Conservation (phyloP, 1,140 invertebrate species). For the Orchestia grillus region DNA sequence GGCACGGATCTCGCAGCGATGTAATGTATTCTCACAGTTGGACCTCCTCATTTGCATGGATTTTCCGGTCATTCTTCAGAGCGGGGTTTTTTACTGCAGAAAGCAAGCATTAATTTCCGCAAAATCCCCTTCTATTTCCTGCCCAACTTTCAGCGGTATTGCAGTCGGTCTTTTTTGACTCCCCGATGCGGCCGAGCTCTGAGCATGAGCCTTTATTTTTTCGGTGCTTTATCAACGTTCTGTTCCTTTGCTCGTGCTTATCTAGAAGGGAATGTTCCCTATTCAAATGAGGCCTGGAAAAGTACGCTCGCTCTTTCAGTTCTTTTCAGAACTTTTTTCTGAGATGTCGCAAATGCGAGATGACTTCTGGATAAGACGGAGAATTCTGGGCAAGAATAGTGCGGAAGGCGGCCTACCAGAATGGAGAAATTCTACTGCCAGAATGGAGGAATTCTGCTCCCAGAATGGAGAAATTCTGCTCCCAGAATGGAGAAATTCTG, state of each 20-base stretch:
- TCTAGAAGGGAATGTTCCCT: constrained; percentile 47
- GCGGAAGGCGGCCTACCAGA: not conserved
- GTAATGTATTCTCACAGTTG: not conserved
- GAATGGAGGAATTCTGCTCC: not conserved
- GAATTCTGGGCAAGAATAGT: not conserved
- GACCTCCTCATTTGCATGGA: not conserved
- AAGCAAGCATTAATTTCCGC: constrained; percentile 45
- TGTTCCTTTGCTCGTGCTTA: constrained; percentile 29
- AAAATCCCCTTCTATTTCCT: constrained; percentile 25
- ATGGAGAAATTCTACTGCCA: not conserved
- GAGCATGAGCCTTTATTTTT: constrained; percentile 25
- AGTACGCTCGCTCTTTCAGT: constrained; percentile 12
- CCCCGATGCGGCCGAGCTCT: not conserved
- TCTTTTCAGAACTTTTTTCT: not conserved
- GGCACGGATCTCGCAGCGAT: not conserved
- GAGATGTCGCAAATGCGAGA: not conserved
- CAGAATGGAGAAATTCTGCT: not conserved
- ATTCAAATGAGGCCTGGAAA: constrained; percentile 40
- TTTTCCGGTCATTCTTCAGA: constrained; percentile 10
- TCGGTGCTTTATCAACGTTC: not conserved
- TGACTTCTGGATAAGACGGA: constrained; percentile 29
- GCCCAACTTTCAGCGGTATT: constrained; percentile 27
- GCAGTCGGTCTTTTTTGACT: not conserved
- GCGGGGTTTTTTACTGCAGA: not conserved
- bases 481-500: not conserved